These are phyloP conservation scores for Tricholaema leucomelas DNA, from an alignment of 2,113 vertebrate genomes.

Conservation along the genomic window DNA sequence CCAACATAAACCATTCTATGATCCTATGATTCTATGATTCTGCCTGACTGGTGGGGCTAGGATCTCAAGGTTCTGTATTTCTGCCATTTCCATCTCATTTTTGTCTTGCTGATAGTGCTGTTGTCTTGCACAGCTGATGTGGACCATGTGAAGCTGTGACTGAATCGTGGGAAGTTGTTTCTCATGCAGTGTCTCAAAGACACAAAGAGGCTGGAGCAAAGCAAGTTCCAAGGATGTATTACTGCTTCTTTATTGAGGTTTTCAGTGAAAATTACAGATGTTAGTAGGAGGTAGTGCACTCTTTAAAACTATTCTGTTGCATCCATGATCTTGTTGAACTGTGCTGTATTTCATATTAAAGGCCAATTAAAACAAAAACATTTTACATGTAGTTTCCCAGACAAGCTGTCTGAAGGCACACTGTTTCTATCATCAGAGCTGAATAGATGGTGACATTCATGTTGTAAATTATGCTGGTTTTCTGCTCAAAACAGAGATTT, in stretches of 20 bases:
- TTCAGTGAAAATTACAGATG: background rate
- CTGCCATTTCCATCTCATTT: background rate
- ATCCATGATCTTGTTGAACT: background rate
- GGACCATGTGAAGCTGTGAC: rapidly evolving
- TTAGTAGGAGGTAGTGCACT: background rate
- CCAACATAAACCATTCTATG: too few species aligned
- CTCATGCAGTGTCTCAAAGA: background rate
- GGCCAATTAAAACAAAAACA: background rate
- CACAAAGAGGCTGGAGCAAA: background rate
- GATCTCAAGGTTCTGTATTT: background rate
- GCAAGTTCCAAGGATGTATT: background rate
- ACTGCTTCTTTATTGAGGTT: too few species aligned
- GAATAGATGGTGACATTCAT: background rate
- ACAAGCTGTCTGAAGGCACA: background rate
- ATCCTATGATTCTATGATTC: too few species aligned
- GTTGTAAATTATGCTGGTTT: background rate
- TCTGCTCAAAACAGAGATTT: background rate
- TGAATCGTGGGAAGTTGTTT: background rate
- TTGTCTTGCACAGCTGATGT: background rate
- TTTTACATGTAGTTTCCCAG: background rate
- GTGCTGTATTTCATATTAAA: background rate
- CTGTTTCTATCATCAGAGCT: background rate
- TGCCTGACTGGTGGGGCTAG: background rate
- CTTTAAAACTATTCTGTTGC: background rate
- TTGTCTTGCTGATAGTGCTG: background rate